phyloP scores from a whole-genome alignment of 1,140 invertebrate species.

The Leptinotarsa undecemlineata region DNA sequence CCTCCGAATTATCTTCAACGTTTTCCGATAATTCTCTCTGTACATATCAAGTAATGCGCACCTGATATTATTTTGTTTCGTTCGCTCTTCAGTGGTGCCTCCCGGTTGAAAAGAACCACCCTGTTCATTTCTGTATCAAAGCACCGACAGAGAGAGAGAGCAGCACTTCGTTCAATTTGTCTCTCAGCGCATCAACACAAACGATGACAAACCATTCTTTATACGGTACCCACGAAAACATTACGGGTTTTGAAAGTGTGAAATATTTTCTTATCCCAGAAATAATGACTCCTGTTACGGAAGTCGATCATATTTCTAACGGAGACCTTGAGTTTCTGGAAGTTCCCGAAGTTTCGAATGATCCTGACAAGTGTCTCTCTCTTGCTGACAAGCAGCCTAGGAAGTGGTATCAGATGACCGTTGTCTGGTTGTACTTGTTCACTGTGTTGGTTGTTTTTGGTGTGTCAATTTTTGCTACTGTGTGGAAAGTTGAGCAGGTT shows the following conservation, averaged over 20 bases:
- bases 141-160: not conserved
- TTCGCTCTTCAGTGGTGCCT: no score
- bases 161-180: not conserved
- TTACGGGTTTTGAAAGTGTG: not conserved
- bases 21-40: no score
- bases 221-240: not conserved
- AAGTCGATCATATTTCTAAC: not conserved
- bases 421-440: not conserved
- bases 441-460: not conserved
- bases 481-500: not conserved
- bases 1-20: no score
- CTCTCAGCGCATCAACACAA: not conserved
- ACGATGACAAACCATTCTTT: conserved; percentile 2
- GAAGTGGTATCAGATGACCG: not conserved
- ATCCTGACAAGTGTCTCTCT: not conserved
- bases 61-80: no score
- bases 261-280: not conserved
- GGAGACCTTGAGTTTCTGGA: not conserved
- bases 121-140: no score
- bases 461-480: not conserved
- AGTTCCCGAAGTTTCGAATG: not conserved
- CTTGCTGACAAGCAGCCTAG: not conserved
- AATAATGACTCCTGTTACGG: not conserved
- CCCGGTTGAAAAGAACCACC: no score
- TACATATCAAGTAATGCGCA: no score